A percentile compares a stretch with the other conserved stretches of the same genome.
phyloP scores from a whole-genome alignment of 1,140 invertebrate genomes.

The Antheraea mylitta region DNA sequence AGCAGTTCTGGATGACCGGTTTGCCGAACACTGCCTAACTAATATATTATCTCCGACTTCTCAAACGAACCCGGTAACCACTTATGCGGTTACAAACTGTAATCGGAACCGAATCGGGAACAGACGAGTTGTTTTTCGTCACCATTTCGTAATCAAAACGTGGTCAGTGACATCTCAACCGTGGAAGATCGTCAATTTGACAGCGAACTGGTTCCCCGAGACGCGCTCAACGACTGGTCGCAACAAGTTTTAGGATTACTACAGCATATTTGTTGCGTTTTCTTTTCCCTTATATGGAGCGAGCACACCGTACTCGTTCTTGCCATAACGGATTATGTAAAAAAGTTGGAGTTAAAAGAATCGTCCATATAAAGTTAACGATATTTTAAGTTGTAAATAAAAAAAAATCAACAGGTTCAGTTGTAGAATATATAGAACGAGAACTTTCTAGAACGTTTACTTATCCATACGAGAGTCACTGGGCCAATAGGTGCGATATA shows the following conservation, averaged over 20 bases:
- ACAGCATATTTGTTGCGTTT: not conserved
- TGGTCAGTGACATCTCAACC: not conserved
- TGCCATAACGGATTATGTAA: not conserved
- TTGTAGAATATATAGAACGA: too few relatives aligned
- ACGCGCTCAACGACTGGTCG: not conserved
- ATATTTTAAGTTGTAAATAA: not conserved
- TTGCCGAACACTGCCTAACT: too few relatives aligned
- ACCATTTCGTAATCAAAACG: conserved; percentile 3
- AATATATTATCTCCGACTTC: too few relatives aligned
- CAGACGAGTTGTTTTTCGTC: not conserved
- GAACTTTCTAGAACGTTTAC: too few relatives aligned
- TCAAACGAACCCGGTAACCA: too few relatives aligned
- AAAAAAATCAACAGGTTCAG: too few relatives aligned
- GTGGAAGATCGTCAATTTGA: not conserved
- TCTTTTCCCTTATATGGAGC: not conserved
- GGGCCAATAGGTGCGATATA: too few relatives aligned
- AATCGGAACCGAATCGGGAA: too few relatives aligned
- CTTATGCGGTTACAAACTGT: too few relatives aligned
- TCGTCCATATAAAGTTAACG: not conserved
- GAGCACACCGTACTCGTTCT: not conserved
- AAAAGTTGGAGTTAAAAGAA: not conserved
- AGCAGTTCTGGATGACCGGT: too few relatives aligned
- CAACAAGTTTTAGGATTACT: conserved; percentile 1
- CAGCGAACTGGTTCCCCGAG: not conserved
- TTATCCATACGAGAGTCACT: too few relatives aligned